Evolutionary conservation across 2,113 vertebrate genomes (phyloP), one percentile per base, ranked within the genome.

Genomic region (Poecilia latipinna): DNA sequence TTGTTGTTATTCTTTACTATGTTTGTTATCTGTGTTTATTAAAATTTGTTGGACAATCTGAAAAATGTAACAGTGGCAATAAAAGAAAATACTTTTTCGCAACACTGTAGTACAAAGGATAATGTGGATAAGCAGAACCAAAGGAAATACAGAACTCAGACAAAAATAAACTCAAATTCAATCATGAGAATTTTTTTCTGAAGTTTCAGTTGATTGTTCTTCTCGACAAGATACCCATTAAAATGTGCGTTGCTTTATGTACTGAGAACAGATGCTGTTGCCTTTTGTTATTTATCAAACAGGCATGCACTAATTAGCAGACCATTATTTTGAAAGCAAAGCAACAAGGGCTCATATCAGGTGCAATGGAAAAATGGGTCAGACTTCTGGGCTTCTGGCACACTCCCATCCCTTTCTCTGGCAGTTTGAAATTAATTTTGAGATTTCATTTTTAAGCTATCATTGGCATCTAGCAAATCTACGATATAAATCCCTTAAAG

Each of bases 401-500:
- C 42, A 11, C 57, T 42, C 19, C 8, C 44, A 44, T 29, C 67
- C 44, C 35, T 39, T 72, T 80, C 70, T 31, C 35, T 54, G 57
- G 66, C 70, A 71, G 65, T 57, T 77, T 72, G 31, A 31, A 62
- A 86, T 65, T 65, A 67, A 3, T 71, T 80, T 80, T 2, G 13
- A 72, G 77, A 75, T 78, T 72, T 72, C 17, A 60, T 19, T 77
- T 77, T 79, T 68, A 79, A 79, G 37, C 64, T 63, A 65, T 35
- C 28, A 51, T 57, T 33, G 82, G 79, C 66, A 70, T 70, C 35
- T 22, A 64, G 64, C 37, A 77, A 79, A 69, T 44, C 79, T 54
- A 22, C n/a, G 8, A 24, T 51, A 73, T 65, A 71, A 84, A 78
- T 74, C 78, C 54, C 65, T 82, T 65, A 75, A 78, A 79, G 68